These are phyloP conservation scores for Prolemur simus DNA, from an alignment of 2,113 vertebrate genomes.

Conservation along the genomic window DNA sequence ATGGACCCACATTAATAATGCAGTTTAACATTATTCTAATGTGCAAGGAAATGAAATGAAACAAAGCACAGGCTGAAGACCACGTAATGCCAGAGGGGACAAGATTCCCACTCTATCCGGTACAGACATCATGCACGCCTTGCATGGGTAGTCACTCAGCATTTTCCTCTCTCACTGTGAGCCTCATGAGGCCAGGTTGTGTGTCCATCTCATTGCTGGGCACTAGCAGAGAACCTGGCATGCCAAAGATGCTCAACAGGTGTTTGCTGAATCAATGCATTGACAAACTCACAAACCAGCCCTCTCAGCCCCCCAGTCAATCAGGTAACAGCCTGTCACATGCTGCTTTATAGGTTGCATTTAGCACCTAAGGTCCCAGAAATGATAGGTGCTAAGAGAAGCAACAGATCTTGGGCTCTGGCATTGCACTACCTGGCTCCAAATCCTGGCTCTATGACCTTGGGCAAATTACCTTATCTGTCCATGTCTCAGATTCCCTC, in stretches of 20 bases:
- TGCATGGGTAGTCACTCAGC: fast-evolving
- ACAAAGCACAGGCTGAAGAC: neutral
- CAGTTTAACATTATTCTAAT: neutral
- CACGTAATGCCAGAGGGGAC: neutral
- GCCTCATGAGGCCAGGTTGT: neutral
- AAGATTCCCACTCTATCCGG: neutral
- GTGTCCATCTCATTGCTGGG: neutral
- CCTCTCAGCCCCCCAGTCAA: neutral
- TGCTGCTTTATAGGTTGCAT: neutral
- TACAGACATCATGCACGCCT: neutral
- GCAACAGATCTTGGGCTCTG: neutral
- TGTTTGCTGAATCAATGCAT: neutral
- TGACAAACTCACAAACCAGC: neutral
- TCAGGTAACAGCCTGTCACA: neutral
- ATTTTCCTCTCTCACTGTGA: neutral
- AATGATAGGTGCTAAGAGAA: neutral
- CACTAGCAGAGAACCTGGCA: neutral
- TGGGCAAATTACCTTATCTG: neutral
- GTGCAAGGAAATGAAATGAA: neutral
- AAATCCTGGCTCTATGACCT: neutral
- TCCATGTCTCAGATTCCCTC: neutral
- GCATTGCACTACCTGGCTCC: neutral
- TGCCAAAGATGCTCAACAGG: neutral
- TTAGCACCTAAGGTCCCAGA: neutral
- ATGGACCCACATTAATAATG: neutral